Conservation (phyloP, 2,888 invertebrate species). For the Vesta saturnalis region DNA sequence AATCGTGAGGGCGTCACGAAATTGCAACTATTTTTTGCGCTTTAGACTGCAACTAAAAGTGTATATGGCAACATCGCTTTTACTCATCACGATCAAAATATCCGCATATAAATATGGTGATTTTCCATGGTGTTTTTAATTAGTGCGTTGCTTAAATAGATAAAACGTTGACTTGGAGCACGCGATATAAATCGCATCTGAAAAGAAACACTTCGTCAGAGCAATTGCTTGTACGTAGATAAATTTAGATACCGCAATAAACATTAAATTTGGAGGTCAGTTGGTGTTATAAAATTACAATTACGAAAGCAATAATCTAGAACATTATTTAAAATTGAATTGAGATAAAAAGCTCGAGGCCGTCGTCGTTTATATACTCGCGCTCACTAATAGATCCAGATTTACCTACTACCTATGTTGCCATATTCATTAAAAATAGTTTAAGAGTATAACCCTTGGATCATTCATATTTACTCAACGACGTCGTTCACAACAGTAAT, state of each 20-base stretch:
- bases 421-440: background rate
- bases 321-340: conserved; percentile 1
- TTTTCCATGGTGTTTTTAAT: no score
- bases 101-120: no score
- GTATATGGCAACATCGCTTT: no score
- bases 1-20: no score
- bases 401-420: background rate
- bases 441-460: conserved; percentile 10
- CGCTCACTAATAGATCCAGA: background rate
- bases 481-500: conserved; percentile 21
- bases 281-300: conserved; percentile 1
- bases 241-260: background rate
- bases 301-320: conserved; percentile 1
- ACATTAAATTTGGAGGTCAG: background rate
- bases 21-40: no score
- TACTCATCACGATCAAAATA: no score
- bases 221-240: background rate
- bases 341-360: conserved; percentile 1
- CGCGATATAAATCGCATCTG: background rate
- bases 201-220: background rate
- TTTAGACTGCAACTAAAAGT: no score
- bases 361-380: background rate
- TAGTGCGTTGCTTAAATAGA: no score
- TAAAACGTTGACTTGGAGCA: no score
- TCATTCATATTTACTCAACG: conserved; percentile 33